Conservation (phyloP, 2,888 invertebrate species). For the Drosophila mulleri region DNA sequence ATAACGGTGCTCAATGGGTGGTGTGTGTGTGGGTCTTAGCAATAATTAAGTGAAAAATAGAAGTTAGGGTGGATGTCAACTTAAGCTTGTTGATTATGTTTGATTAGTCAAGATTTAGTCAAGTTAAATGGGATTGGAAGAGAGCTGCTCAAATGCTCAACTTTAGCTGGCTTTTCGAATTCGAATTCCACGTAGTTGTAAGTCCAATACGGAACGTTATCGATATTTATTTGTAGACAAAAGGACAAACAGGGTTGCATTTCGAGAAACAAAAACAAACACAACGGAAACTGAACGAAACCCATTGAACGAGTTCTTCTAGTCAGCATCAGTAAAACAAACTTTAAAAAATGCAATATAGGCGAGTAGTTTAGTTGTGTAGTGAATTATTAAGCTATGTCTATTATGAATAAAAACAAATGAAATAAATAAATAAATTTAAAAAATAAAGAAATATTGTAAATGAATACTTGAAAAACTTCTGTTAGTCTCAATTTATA, state of each 20-base stretch:
- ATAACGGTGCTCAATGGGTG: slow-evolving; percentile 66
- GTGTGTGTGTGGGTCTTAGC: slow-evolving; percentile 52
- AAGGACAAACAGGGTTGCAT: slow-evolving; percentile 5
- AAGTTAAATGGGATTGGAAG: slow-evolving; percentile 30
- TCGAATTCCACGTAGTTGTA: neutral
- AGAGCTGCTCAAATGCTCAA: slow-evolving; percentile 10
- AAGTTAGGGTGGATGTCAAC: slow-evolving; percentile 59
- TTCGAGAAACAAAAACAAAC: neutral
- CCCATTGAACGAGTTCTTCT: slow-evolving; percentile 55
- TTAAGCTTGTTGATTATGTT: slow-evolving; percentile 77
- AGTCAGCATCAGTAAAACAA: slow-evolving; percentile 57
- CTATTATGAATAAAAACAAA: slow-evolving; percentile 24
- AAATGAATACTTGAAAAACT: slow-evolving; percentile 34
- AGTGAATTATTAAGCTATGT: slow-evolving; percentile 53
- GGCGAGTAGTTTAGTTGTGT: slow-evolving; percentile 60
- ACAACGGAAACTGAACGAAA: neutral
- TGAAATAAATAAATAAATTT: neutral
- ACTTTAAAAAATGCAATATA: slow-evolving; percentile 60
- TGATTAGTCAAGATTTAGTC: slow-evolving; percentile 71
- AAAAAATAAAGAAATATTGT: slow-evolving; percentile 26
- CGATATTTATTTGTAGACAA: slow-evolving; percentile 15
- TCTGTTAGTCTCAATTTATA: slow-evolving; percentile 56
- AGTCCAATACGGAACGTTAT: slow-evolving; percentile 2
- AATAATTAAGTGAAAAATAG: slow-evolving; percentile 76
- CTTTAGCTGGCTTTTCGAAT: slow-evolving; percentile 3